Evolutionary conservation across 2,113 vertebrate species (phyloP).

Genomic region (Paedocypris sp.): DNA sequence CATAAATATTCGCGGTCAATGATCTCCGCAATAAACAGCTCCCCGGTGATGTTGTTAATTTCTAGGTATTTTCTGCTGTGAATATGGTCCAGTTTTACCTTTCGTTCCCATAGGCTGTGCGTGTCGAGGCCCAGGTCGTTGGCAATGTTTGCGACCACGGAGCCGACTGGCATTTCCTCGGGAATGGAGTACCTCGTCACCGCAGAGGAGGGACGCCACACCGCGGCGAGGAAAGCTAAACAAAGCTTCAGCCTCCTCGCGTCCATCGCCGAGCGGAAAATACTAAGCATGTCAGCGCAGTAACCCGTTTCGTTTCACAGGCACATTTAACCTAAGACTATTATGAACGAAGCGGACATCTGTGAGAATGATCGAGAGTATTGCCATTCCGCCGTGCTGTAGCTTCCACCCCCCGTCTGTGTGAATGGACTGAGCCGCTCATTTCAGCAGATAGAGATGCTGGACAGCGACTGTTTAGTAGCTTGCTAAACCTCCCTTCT

Average conservation of each 20-base stretch:
- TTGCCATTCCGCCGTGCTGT: conserved; percentile 12
- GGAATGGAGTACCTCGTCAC: conserved; percentile 64
- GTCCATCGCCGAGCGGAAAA: conserved; percentile 13
- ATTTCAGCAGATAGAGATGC: no score
- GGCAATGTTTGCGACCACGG: conserved; percentile 63
- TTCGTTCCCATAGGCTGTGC: conserved; percentile 50
- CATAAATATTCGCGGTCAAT: conserved; percentile 65
- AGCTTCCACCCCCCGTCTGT: background rate
- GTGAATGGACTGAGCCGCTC: no score
- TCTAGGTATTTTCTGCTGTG: conserved; percentile 61
- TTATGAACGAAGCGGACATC: no score
- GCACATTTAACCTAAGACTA: no score
- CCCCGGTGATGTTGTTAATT: conserved; percentile 62
- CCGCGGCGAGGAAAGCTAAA: conserved; percentile 36
- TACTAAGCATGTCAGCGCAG: background rate
- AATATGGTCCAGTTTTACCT: conserved; percentile 59
- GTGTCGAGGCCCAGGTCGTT: conserved; percentile 60
- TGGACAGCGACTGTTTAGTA: no score
- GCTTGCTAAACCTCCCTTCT: no score
- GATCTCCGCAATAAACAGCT: conserved; percentile 58
- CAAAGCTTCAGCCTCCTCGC: conserved; percentile 32
- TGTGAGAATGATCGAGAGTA: no score
- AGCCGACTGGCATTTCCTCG: conserved; percentile 64
- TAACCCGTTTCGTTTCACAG: no score
- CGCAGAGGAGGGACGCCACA: conserved; percentile 51